Conservation (phyloP, 2,113 vertebrate genomes). For the Emydocephalus ijimae region DNA sequence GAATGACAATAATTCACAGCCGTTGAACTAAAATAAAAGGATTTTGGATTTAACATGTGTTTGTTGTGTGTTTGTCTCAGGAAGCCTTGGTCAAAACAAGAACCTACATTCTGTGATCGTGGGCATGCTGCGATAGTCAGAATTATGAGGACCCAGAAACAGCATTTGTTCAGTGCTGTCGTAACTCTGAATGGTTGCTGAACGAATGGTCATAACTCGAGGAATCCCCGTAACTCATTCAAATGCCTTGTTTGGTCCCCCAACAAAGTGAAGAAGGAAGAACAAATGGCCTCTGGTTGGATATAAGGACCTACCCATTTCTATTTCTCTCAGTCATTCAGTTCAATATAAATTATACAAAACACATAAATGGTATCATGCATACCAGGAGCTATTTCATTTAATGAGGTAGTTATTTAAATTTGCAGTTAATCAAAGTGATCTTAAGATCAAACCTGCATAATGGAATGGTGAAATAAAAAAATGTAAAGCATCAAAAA, state of each 20-base stretch:
- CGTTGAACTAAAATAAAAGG: no score
- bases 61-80: no score
- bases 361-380: conserved; percentile 13
- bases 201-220: no score
- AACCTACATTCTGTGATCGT: no score
- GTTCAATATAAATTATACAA: conserved; percentile 23
- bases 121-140: no score
- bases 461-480: not conserved
- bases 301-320: conserved; percentile 33
- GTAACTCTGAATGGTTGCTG: no score
- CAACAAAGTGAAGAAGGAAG: not conserved
- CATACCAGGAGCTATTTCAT: not conserved
- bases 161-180: no score
- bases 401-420: not conserved
- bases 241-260: not conserved
- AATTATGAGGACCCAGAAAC: no score
- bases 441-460: not conserved
- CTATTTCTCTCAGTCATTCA: conserved; percentile 24
- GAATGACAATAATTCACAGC: no score
- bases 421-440: not conserved
- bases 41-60: no score
- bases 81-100: no score
- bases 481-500: not conserved
- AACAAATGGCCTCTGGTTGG: conserved; percentile 18
- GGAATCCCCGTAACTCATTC: no score